Evolutionary conservation across 2,113 vertebrate species (phyloP), one percentile per base, ranked within the genome.

Genomic region (Daboia siamensis): DNA sequence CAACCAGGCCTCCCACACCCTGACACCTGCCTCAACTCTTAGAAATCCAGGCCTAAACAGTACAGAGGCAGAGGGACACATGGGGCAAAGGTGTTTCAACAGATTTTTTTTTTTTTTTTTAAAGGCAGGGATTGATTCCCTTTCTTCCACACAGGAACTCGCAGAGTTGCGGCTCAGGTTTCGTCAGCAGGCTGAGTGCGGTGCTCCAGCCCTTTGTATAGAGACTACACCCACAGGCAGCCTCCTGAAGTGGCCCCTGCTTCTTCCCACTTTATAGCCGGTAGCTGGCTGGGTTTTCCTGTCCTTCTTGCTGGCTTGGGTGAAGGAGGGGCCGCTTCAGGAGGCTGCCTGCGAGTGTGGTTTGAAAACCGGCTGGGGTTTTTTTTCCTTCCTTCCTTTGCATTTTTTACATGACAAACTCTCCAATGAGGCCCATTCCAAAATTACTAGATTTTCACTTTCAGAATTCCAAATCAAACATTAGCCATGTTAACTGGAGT

Each of bases 171-270:
- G 69, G 51, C 64, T 51, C 11, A n/a, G 10, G 24, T 5, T 46
- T 46, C n/a, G 55, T 54, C 90, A 39, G 20, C 11, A 15, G 13
- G 61, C 64, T 64, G 24, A 51, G 23, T 24, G 54, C 9, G 1
- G 24, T 61, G 55, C 55, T 20, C 59, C 33, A 44, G 51, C 86
- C 48, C 91, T 92, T 88, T 92, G 59, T 88, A 26, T 5, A 9
- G 48, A 89, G 87, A 84, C 91, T 56, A 69, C 87, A 90, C 92
- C 92, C 91, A 88, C n/a, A 10, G 26, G 55, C 93, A 20, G 55
- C 15, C 55, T 56, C 80, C 87, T 84, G 51, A 29, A 90, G 33
- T 57, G 33, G 91, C 59, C 59, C 26, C 33, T 4, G 51, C 33
- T 17, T 4, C 48, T 51, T 51, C 44, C 59, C 91, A 1, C 26